Evolutionary conservation across 1,140 invertebrate species (phyloP), one percentile per base, ranked within the genome.

Genomic region (Anoplolepis gracilipes): DNA sequence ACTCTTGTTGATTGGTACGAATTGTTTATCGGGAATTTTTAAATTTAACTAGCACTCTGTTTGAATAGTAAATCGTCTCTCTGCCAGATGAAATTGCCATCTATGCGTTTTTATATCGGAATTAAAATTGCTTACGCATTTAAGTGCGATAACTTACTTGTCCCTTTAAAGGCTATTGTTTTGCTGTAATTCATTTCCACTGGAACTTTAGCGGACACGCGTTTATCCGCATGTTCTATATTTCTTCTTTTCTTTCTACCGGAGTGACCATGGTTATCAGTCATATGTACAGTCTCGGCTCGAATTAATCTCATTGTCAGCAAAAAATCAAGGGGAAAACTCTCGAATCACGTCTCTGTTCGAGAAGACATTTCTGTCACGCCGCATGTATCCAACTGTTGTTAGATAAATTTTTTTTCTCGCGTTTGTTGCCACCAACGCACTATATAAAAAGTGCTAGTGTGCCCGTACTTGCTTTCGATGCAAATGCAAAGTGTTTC

Each of bases 401-500:
- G 25, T 19, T 39, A 22, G 22, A 2, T 53, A 10, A 7, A 28
- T 36, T 70, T 22, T 70, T 22, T 67, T 11, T 22, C 10, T 39
- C 10, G 33, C 28, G 13, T 53, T 53, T 87, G 59, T 82, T 61
- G 59, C 22, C 30, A 13, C 22, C 46, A 30, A 30, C 4, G 16
- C 42, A 25, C 53, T 84, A 13, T 28, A 19, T 13, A 49, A 73
- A 79, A 57, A 78, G 33, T 53, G 87, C 28, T 73, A 76, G 85
- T 82, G 72, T 53, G 67, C 49, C 33, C 19, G 64, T 65, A 82
- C 55, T 69, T 33, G 36, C 25, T 46, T 59, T 49, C 81, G 53
- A 72, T 91, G 87, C 86, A 91, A 92, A 92, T 90, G 76, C 78
- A 70, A 87, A 90, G 88, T 85, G 67, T 33, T 59, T 73, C 62